Base-by-base conservation (phyloP, 1,140 invertebrate genomes). In the Bilobella aurantiaca region DNA sequence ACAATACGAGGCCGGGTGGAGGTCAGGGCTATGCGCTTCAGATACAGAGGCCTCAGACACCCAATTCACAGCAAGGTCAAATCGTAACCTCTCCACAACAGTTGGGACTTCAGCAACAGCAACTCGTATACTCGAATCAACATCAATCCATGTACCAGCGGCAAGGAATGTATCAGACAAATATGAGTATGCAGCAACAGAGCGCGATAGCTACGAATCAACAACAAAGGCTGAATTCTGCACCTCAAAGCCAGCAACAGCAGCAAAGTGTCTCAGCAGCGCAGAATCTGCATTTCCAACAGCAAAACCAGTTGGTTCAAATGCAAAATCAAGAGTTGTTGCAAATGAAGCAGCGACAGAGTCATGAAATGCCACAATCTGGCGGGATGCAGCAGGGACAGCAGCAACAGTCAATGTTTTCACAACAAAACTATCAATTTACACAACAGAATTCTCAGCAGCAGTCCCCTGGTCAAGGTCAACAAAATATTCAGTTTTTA, bases 1-100 rank as follows among this genome's bases (percentile, higher is more conserved):
- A 53, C 5, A 23, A 23, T 53, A 23, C 49, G 12, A 53, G 49
- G 49, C 8, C 25, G 49, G 23, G 46, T 31, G 32, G 61, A 64
- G 46, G 49, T 58, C 67, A 67, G 25, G 59, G 58, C 65, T 61
- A 63, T 42, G 58, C 62, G 47, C 63, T 23, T 5, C 49, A 53
- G 49, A 12, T 53, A 5, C 49, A 53, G 21, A 53, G 49, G 21
- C 23, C 49, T 16, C 23, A 12, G 12, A 23, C 8, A 23, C 49
- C 8, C n/a, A n/a, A n/a, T n/a, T n/a, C n/a, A n/a, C n/a, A 8
- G n/a, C 37, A 8, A n/a, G 37, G 8, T 42, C 37, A 42, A n/a
- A 42, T 42, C 14, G 49, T 12, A 23, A 53, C 23, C 3, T 53
- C 49, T 23, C 49, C 14, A 23, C 21, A 14, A 23, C 49, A 53